These are phyloP conservation scores for Prionailurus viverrinus DNA, from an alignment of 2,113 vertebrate species.

Conservation along the genomic window DNA sequence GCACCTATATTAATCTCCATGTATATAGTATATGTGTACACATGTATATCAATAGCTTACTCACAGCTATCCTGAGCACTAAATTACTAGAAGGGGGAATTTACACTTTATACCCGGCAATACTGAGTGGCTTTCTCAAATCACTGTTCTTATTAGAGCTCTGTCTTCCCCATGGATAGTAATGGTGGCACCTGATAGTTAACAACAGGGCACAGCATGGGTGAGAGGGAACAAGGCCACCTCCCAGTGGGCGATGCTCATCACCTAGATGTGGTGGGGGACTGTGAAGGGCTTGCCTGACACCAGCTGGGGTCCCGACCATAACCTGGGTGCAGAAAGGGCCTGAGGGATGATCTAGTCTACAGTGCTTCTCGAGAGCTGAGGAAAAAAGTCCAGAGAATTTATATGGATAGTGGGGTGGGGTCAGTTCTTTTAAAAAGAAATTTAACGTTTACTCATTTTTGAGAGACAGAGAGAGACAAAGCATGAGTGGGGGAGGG, in stretches of 20 bases:
- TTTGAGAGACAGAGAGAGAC: too few species aligned
- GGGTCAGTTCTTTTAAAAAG: not conserved
- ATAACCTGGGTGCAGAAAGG: not conserved
- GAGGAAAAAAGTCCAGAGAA: not conserved
- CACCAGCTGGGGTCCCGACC: not conserved
- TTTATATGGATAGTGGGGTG: not conserved
- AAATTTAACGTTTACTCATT: too few species aligned
- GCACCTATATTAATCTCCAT: not conserved
- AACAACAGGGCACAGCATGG: not conserved
- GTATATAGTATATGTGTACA: not conserved
- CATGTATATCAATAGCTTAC: not conserved
- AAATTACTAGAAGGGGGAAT: not conserved
- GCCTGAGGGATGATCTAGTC: not conserved
- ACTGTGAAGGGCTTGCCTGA: accelerated
- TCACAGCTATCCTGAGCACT: not conserved
- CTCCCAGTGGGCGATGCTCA: not conserved
- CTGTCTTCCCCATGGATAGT: not conserved
- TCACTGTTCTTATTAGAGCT: accelerated
- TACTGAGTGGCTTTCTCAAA: too few species aligned
- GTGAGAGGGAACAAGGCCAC: too few species aligned
- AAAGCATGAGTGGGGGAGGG: too few species aligned
- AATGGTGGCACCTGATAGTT: not conserved
- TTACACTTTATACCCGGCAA: not conserved
- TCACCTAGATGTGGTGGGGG: accelerated
- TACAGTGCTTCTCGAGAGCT: not conserved